Conservation (phyloP, 2,797 vertebrate species). For the Phataginus tetradactyla region DNA sequence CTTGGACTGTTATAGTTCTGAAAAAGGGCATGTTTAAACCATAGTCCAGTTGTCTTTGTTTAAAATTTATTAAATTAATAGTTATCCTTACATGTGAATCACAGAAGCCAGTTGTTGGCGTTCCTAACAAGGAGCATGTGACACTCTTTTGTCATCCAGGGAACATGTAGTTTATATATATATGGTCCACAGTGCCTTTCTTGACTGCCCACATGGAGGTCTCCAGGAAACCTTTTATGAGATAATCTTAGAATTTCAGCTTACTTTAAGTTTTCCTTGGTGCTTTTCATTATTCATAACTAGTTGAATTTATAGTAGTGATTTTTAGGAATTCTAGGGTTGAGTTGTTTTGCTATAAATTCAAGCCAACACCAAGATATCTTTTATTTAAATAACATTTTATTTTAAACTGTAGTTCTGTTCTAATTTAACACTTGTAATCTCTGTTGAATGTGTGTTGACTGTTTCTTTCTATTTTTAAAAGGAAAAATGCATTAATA, state of each 20-base stretch:
- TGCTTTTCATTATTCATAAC: background rate
- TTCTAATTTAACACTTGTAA: background rate
- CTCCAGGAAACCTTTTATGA: background rate
- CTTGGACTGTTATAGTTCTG: background rate
- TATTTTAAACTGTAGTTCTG: background rate
- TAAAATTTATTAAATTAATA: background rate
- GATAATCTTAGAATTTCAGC: background rate
- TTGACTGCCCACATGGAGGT: background rate
- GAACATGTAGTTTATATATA: background rate
- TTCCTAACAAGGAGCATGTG: background rate
- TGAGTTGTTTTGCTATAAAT: conserved; percentile 5
- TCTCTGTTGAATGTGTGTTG: background rate
- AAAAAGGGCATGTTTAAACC: background rate
- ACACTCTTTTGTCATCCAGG: background rate
- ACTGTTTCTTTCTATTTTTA: conserved; percentile 54
- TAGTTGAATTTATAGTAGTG: background rate
- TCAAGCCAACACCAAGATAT: background rate
- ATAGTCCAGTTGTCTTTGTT: background rate
- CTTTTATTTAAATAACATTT: background rate
- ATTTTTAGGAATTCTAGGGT: background rate
- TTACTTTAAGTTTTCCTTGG: background rate
- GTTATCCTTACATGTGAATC: background rate
- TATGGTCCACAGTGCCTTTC: background rate
- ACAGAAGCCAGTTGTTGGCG: background rate
- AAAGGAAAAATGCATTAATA: conserved; percentile 91